phyloP scores from a whole-genome alignment of 2,797 vertebrate species.

The Myripristis murdjan region DNA sequence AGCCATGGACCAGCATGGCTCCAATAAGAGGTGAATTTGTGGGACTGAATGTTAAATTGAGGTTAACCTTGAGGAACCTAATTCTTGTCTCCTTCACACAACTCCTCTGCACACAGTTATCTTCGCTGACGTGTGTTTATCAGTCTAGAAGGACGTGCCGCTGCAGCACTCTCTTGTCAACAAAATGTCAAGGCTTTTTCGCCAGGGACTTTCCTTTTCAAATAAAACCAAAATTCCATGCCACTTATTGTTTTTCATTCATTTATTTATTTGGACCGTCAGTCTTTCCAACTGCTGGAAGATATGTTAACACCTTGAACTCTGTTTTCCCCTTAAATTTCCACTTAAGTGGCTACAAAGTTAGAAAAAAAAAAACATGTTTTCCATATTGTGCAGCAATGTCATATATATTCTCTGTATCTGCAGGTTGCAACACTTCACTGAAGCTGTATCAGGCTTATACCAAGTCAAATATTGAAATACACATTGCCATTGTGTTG shows the following conservation, averaged over 20 bases:
- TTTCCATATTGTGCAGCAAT: no score
- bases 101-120: constrained; percentile 51
- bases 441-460: no score
- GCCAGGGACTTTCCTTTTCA: neutral
- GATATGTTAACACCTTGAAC: no score
- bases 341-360: no score
- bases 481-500: no score
- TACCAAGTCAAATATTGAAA: no score
- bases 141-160: constrained; percentile 35
- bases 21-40: constrained; percentile 71
- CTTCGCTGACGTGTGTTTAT: constrained; percentile 37
- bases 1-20: constrained; percentile 46
- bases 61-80: constrained; percentile 71
- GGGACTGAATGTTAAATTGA: constrained; percentile 76
- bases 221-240: no score
- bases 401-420: no score
- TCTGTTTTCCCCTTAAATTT: no score
- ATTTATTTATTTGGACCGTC: neutral
- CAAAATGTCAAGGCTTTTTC: constrained; percentile 35
- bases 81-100: constrained; percentile 44
- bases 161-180: constrained; percentile 35
- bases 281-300: neutral
- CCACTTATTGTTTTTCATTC: no score
- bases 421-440: no score
- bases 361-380: no score